Percentiles rank a stretch among this genome's conserved stretches.
Conservation (phyloP, 2,797 vertebrate genomes). For the Eulemur mongoz region DNA sequence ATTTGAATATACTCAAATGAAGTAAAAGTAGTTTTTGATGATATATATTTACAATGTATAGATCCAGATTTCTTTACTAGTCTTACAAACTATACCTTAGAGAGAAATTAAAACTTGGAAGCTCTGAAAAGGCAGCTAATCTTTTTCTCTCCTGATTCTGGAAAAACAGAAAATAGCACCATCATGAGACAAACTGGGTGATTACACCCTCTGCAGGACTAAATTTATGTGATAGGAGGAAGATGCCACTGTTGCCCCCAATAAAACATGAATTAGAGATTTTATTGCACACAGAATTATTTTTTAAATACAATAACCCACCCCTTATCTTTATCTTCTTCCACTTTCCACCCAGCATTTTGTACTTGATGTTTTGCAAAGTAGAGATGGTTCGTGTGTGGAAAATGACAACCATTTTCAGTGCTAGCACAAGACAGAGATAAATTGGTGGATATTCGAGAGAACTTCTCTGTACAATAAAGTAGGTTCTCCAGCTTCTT, state of each 20-base stretch:
- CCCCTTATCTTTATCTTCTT: background rate
- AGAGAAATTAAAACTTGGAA: background rate
- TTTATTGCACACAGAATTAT: background rate
- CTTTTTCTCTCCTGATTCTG: background rate
- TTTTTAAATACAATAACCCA: background rate
- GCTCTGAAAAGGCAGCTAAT: background rate
- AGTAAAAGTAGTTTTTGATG: background rate
- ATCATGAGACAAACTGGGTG: background rate
- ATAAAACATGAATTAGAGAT: background rate
- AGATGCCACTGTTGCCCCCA: fast-evolving
- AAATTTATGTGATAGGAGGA: background rate
- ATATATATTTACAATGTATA: background rate
- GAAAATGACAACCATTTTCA: background rate
- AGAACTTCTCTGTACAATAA: background rate
- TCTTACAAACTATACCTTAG: background rate
- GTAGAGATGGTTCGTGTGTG: background rate
- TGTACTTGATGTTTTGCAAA: background rate
- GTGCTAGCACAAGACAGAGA: background rate
- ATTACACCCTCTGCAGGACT: background rate
- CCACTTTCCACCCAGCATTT: background rate
- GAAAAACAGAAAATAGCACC: background rate
- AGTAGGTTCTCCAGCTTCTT: background rate
- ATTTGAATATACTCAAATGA: background rate
- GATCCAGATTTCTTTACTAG: background rate
- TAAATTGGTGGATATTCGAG: background rate